Evolutionary conservation across 2,113 vertebrate genomes (phyloP).

Genomic region (Erythrocercus mccallii): DNA sequence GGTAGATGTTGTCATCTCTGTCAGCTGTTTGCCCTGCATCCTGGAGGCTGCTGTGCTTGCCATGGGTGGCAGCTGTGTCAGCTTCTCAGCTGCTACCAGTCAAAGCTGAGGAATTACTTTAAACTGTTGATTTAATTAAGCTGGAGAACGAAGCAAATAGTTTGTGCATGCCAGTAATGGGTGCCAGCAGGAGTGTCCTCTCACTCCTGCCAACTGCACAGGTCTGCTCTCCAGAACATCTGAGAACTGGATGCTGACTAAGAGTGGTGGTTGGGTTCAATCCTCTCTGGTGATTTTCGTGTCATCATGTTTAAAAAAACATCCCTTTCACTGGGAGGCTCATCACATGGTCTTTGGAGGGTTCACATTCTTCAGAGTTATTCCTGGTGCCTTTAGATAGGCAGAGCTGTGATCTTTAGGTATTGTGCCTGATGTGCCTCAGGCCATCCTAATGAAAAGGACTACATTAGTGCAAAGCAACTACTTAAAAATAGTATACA

Average conservation of each 20-base stretch:
- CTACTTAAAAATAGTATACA: background rate
- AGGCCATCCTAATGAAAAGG: background rate
- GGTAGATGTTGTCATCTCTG: background rate
- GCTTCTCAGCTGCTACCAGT: background rate
- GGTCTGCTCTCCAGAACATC: background rate
- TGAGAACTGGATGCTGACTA: background rate
- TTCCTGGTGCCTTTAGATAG: background rate
- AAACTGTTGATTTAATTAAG: constrained; percentile 3
- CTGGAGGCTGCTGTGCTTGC: background rate
- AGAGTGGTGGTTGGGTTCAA: background rate
- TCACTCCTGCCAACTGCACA: background rate
- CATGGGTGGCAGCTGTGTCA: background rate
- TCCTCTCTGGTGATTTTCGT: background rate
- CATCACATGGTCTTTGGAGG: background rate
- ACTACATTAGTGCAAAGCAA: background rate
- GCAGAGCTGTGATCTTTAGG: background rate
- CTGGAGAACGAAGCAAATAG: background rate
- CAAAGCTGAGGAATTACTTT: background rate
- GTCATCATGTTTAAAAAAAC: background rate
- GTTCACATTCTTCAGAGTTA: constrained; percentile 5
- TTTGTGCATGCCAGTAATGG: background rate
- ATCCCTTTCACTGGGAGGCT: background rate
- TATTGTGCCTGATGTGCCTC: background rate
- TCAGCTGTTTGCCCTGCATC: background rate
- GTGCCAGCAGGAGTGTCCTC: background rate